Conservation (phyloP, 2,113 vertebrate species). For the Ceratotherium simum region DNA sequence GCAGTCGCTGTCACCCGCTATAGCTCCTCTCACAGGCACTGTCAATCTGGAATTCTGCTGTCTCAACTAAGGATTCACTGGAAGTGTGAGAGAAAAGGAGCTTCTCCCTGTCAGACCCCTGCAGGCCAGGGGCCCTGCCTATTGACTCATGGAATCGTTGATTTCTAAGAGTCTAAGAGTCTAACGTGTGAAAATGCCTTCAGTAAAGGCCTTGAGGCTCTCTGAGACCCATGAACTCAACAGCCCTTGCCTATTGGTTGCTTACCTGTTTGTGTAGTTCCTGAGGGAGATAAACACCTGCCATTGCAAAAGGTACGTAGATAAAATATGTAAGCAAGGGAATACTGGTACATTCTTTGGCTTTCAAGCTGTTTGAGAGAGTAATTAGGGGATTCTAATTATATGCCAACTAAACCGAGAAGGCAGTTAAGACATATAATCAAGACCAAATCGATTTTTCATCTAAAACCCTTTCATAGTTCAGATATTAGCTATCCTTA, state of each 20-base stretch:
- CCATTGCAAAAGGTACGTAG: background rate
- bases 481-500: background rate
- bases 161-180: background rate
- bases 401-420: background rate
- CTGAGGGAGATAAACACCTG: background rate
- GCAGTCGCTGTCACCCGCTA: background rate
- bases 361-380: background rate
- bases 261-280: conserved; percentile 25
- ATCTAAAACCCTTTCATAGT: background rate
- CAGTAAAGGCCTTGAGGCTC: background rate
- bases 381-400: background rate
- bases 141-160: background rate
- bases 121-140: background rate
- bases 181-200: background rate
- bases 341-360: background rate
- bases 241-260: background rate
- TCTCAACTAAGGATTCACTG: background rate
- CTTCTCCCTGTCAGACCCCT: background rate
- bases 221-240: background rate
- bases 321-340: background rate
- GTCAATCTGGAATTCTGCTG: background rate
- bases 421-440: background rate
- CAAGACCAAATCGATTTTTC: background rate
- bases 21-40: background rate
- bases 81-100: background rate